Percentiles rank a stretch among this genome's conserved stretches.
phyloP scores from a whole-genome alignment of 2,888 invertebrate species.

The Caenorhabditis macrosperma region DNA sequence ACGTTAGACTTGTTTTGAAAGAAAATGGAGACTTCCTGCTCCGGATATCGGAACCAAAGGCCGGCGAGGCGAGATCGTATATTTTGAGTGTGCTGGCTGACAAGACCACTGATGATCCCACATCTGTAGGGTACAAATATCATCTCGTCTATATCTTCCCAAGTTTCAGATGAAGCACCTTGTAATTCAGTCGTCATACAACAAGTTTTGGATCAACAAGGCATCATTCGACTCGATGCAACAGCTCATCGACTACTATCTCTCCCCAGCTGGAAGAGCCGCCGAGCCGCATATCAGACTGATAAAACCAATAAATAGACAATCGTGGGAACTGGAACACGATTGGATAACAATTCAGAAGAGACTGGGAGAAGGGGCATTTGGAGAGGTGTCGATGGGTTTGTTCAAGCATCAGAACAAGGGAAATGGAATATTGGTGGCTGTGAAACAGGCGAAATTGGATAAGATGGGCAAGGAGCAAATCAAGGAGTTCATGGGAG shows the following conservation, averaged over 20 bases:
- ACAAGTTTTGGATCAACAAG: constrained; percentile 47
- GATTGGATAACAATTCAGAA: constrained; percentile 60
- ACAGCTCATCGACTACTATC: constrained; percentile 41
- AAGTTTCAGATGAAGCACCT: constrained; percentile 55
- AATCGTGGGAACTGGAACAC: constrained; percentile 69
- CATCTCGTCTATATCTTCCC: background rate
- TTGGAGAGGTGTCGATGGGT: constrained; percentile 60
- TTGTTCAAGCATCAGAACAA: constrained; percentile 11
- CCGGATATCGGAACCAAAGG: constrained; percentile 60
- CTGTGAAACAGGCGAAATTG: constrained; percentile 61
- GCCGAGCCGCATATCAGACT: background rate
- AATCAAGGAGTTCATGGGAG: constrained; percentile 69
- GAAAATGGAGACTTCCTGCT: constrained; percentile 66
- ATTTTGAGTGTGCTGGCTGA: constrained; percentile 62
- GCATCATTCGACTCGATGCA: constrained; percentile 35
- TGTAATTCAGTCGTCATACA: constrained; percentile 25
- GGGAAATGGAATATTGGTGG: constrained; percentile 20
- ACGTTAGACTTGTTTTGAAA: constrained; percentile 59
- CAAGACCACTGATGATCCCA: background rate
- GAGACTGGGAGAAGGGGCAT: constrained; percentile 73
- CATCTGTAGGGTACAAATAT: background rate
- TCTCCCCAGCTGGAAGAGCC: background rate
- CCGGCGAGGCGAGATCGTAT: constrained; percentile 45
- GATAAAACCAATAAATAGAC: constrained; percentile 44
- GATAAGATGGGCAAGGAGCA: constrained; percentile 65